Percentiles rank a stretch among this genome's conserved stretches.
Conservation (phyloP, 2,888 invertebrate species). For the Stenodema calcarata region DNA sequence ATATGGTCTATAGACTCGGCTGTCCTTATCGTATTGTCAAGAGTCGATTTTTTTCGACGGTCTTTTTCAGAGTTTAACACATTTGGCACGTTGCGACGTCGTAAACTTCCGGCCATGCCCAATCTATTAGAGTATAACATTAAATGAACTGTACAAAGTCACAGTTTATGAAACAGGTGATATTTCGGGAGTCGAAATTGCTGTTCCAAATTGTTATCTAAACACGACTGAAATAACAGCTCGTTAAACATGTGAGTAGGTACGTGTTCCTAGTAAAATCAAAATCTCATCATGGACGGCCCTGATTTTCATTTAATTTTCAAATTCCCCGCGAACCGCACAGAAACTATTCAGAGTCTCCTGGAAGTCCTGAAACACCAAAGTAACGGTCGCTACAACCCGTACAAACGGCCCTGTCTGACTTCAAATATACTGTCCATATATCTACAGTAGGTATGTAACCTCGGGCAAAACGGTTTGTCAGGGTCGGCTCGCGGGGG, state of each 20-base stretch:
- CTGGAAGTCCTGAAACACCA: neutral
- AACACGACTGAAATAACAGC: neutral
- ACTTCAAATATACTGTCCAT: neutral
- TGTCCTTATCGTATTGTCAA: no score
- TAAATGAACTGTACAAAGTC: neutral
- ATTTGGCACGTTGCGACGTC: no score
- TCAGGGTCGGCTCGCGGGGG: neutral
- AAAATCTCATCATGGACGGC: no score
- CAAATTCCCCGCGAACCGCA: neutral
- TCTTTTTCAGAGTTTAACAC: no score
- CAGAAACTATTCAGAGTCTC: neutral
- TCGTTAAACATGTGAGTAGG: neutral
- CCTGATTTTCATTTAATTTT: neutral
- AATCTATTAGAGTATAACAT: no score
- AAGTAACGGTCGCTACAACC: neutral
- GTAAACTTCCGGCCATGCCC: no score
- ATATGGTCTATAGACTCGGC: no score
- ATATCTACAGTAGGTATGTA: neutral
- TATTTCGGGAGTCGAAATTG: neutral
- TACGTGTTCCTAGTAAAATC: neutral
- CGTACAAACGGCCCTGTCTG: neutral
- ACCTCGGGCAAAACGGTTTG: neutral
- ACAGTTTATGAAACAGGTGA: neutral
- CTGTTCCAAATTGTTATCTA: neutral
- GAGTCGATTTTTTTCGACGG: no score